Percentiles rank a stretch among this genome's conserved stretches.
These are phyloP conservation scores for Zaprionus taronus DNA, from an alignment of 1,140 invertebrate genomes.

Conservation along the genomic window DNA sequence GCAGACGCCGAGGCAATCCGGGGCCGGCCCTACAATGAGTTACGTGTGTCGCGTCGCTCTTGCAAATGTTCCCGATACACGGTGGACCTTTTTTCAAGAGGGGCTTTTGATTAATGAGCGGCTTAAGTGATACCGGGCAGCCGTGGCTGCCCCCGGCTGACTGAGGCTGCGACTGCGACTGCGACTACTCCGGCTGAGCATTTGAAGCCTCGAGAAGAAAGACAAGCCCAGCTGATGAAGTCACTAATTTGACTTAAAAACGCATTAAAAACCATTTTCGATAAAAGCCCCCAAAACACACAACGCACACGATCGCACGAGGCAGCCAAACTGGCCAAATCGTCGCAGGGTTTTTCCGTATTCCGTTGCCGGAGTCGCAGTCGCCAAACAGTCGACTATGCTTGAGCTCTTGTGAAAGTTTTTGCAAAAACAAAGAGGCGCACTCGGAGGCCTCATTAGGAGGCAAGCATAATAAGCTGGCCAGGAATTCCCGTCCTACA, in stretches of 20 bases:
- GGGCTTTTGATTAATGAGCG: conserved; percentile 76
- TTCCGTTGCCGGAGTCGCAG: conserved; percentile 18
- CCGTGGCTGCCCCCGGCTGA: conserved; percentile 1
- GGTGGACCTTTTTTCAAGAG: conserved; percentile 1
- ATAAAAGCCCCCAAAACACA: conserved; percentile 60
- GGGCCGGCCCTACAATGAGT: conserved; percentile 44
- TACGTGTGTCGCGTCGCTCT: conserved; percentile 41
- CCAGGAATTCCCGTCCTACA: conserved; percentile 6
- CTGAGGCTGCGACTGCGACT: background rate
- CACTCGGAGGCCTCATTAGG: conserved; percentile 1
- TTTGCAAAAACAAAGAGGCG: conserved; percentile 47
- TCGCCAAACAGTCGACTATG: background rate
- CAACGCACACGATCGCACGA: conserved; percentile 18
- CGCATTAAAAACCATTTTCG: conserved; percentile 82
- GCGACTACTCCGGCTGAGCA: conserved; percentile 38
- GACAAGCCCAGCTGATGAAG: conserved; percentile 73
- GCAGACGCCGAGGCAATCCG: background rate
- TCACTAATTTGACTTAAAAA: conserved; percentile 82
- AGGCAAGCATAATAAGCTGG: background rate
- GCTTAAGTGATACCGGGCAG: conserved; percentile 74
- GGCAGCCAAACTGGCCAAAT: conserved; percentile 37
- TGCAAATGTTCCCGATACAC: conserved; percentile 66
- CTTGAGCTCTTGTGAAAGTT: conserved; percentile 67
- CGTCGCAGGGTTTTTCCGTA: conserved; percentile 72
- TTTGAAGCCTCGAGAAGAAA: conserved; percentile 40